phyloP scores from a whole-genome alignment of 2,113 vertebrate species.

The Peucedramus taeniatus region DNA sequence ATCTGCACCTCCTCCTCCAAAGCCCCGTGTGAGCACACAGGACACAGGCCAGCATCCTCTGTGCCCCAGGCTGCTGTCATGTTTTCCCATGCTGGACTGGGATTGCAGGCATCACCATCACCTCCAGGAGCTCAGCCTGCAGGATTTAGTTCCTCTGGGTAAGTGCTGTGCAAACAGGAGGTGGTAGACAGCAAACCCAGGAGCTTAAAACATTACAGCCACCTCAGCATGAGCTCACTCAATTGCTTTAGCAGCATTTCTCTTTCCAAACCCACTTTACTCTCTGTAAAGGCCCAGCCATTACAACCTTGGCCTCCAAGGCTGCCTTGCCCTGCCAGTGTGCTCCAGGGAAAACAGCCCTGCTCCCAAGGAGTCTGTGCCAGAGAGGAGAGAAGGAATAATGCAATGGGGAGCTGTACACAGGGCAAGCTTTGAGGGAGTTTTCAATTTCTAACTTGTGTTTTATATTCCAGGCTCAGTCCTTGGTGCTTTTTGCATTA shows the following conservation, averaged over 20 bases:
- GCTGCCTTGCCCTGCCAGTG: not conserved
- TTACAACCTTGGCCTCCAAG: not conserved
- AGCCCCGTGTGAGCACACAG: not conserved
- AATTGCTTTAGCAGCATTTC: not conserved
- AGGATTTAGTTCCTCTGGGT: not conserved
- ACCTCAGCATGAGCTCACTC: not conserved
- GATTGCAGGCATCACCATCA: rapidly evolving
- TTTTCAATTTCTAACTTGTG: not conserved
- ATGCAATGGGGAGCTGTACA: not conserved
- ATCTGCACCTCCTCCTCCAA: not conserved
- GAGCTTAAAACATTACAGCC: not conserved
- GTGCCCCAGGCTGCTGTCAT: rapidly evolving
- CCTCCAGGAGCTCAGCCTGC: not conserved
- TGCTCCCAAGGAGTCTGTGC: not conserved
- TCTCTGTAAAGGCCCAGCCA: not conserved
- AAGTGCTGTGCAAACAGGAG: not conserved
- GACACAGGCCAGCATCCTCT: rapidly evolving
- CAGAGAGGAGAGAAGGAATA: not conserved
- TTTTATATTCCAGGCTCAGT: not conserved
- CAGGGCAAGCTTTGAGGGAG: not conserved
- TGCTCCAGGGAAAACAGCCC: not conserved
- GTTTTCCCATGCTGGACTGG: not conserved
- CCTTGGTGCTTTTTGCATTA: not conserved
- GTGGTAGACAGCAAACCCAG: not conserved
- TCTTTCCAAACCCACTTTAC: not conserved